Evolutionary conservation across 2,888 invertebrate genomes (phyloP).

Genomic region (Muschampia staudingeri): DNA sequence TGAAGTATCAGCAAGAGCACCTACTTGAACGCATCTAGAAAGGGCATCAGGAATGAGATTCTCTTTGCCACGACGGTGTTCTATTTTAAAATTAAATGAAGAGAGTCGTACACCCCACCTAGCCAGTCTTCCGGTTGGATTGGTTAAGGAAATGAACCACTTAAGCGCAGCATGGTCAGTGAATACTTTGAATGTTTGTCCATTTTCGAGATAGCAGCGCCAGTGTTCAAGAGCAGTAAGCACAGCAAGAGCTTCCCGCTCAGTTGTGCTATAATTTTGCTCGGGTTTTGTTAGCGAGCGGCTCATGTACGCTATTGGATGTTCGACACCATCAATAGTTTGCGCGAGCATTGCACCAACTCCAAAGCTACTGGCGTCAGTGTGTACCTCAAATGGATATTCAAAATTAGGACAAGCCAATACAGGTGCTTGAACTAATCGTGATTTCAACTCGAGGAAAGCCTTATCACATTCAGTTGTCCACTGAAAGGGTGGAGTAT

Average conservation of each 20-base stretch:
- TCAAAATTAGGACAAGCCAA: background rate
- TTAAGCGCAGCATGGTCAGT: constrained; percentile 58
- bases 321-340: background rate
- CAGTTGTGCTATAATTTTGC: constrained; percentile 56
- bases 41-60: background rate
- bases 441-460: background rate
- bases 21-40: too few relatives aligned
- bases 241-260: constrained; percentile 57
- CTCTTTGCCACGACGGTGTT: constrained; percentile 8
- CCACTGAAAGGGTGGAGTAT: background rate
- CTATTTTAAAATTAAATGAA: constrained; percentile 58
- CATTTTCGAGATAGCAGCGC: constrained; percentile 14
- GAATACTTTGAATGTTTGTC: constrained; percentile 43
- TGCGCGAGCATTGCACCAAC: background rate
- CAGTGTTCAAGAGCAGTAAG: constrained; percentile 54
- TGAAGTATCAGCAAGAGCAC: too few relatives aligned
- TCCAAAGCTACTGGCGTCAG: constrained; percentile 61
- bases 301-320: background rate
- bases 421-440: background rate
- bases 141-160: constrained; percentile 53
- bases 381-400: constrained; percentile 62
- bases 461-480: background rate
- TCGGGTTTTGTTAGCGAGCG: constrained; percentile 34
- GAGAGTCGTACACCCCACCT: constrained; percentile 66
- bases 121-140: constrained; percentile 65